Base-by-base conservation (phyloP, 2,797 vertebrate species). In the Tragopan temminckii region DNA sequence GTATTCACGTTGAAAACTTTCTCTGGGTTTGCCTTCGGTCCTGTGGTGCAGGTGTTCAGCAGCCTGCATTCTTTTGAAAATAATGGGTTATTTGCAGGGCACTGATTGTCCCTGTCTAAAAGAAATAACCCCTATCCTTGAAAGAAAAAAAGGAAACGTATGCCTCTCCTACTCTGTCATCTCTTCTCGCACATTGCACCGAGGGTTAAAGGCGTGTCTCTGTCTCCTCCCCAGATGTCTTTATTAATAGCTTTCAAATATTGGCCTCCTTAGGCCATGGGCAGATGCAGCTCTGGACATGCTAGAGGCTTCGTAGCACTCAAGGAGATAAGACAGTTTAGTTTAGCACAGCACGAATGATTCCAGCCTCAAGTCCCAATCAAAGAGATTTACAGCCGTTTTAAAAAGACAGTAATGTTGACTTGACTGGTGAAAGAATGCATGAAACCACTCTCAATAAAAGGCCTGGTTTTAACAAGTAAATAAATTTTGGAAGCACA, bases 361-460 rank as follows among this genome's bases (percentile, higher is more conserved):
- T 97, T 97, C 94, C 97, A 97, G 97, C 97, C 96, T 96, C 92
- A 75, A 97, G 97, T 97, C 96, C 96, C 97, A 97, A 97, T 97
- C 97, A 97, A 96, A 98, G 96, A 97, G 97, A 98, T 97, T 98
- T 97, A 97, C 96, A 97, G 94, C 97, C 96, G 94, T 97, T 97
- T 97, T 96, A 95, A 96, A 97, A 97, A 94, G 97, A 97, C 96
- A 94, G 83, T 83, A 94, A 97, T 89, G 96, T 97, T 97, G 98
- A 97, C 95, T 96, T 95, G 97, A 97, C 96, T 97, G 93, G 92
- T 96, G 95, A 94, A 96, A 96, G 94, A 96, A 97, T 88, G 93
- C 96, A 93, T 55, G 80, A 89, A 94, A 89, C 93, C 58, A 53
- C 43, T 68, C 52, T 55, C 83, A 95, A 80, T 82, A 80, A 89